These are phyloP conservation scores for Drosophila parvula DNA, from an alignment of 1,140 invertebrate species.

Conservation along the genomic window DNA sequence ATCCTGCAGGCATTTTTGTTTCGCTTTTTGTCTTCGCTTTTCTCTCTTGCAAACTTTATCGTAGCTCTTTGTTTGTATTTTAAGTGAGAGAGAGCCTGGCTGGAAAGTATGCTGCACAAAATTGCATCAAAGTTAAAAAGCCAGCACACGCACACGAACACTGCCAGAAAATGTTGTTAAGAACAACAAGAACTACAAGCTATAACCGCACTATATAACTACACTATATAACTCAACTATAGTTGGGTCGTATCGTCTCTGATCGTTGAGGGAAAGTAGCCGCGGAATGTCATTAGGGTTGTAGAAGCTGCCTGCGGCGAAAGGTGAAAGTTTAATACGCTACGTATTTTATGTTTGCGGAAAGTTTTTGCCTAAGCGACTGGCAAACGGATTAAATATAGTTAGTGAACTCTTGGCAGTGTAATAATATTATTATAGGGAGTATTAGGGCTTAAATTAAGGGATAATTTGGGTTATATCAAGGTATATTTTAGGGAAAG, in stretches of 20 bases:
- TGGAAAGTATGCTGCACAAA: conserved; percentile 55
- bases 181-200: background rate
- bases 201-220: no score
- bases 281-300: conserved; percentile 17
- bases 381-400: background rate
- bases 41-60: conserved; percentile 59
- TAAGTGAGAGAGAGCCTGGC: conserved; percentile 25
- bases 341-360: conserved; percentile 8
- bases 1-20: conserved; percentile 57
- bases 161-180: conserved; percentile 26
- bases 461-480: background rate
- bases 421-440: conserved; percentile 4
- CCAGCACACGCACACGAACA: conserved; percentile 19
- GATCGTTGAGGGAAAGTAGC: conserved; percentile 14
- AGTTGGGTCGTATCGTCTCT: background rate
- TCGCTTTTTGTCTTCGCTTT: conserved; percentile 60
- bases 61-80: conserved; percentile 57
- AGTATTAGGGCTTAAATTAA: background rate
- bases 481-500: background rate
- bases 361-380: conserved; percentile 7
- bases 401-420: background rate
- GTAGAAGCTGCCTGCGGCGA: background rate
- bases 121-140: conserved; percentile 59
- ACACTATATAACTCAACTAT: background rate
- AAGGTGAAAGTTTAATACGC: conserved; percentile 34